Evolutionary conservation across 2,797 vertebrate genomes (phyloP).

Genomic region (Balearica regulorum): DNA sequence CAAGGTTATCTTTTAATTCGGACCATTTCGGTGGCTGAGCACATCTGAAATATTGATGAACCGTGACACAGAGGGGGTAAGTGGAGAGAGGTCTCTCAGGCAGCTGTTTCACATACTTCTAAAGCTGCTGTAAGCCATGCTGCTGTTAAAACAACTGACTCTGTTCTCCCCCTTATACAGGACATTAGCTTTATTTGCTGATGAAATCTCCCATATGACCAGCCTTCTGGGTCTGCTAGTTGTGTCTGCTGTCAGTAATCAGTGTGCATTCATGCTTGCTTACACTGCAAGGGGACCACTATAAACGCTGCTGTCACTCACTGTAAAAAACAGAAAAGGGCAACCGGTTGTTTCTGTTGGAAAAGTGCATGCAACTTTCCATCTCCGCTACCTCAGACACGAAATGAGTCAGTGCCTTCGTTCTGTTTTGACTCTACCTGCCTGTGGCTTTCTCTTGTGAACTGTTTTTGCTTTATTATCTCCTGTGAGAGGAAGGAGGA

Average conservation of each 20-base stretch:
- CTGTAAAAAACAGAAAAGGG: background rate
- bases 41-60: background rate
- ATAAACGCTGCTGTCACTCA: background rate
- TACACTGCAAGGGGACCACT: background rate
- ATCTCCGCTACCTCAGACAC: background rate
- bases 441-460: background rate
- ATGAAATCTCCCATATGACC: background rate
- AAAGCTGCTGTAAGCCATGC: background rate
- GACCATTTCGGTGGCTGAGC: background rate
- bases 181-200: background rate
- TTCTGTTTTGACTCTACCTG: background rate
- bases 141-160: background rate
- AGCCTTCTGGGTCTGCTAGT: background rate
- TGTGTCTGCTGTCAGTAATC: background rate
- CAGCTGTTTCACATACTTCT: background rate
- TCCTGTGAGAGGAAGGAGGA: background rate
- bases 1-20: background rate
- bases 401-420: background rate
- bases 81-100: background rate
- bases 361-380: background rate
- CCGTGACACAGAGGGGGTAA: accelerated
- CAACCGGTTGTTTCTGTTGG: background rate
- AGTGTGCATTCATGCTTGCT: background rate
- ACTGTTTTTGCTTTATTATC: background rate
- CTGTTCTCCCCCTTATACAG: background rate